Evolutionary conservation across 2,797 vertebrate species (phyloP), one percentile per base, ranked within the genome.

Genomic region (Vespertilio murinus): DNA sequence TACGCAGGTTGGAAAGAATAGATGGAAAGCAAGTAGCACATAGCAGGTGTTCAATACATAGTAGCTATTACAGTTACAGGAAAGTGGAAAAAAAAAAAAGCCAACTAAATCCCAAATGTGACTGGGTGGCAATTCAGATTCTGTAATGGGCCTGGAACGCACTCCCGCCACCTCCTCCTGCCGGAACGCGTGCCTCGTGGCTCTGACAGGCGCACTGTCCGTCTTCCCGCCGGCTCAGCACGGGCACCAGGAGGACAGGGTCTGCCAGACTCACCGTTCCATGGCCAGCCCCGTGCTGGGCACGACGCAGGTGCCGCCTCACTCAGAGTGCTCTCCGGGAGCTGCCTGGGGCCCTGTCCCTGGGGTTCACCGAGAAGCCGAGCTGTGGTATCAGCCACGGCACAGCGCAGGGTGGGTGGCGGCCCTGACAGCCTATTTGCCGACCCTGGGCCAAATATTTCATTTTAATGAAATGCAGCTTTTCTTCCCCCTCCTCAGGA

Each of bases 321-420:
- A 23, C 3, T 8, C 23, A 1, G 33, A 22, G 61, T 54, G 33
- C 64, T 59, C 28, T 6, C 0, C 0, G 0, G 65, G 70, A 4
- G 61, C 82, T 17, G 20, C 49, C 13, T 2, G 45, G 3, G 23
- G 38, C 69, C 47, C 54, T 30, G 30, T 28, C 35, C 54, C 80
- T 17, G 45, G 30, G 70, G 30, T 10, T 88, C 56, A 6, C 8
- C 0, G 30, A 69, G 45, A 2, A 8, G 70, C 2, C 3, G 54
- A 9, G 52, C 6, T 0, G 61, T 23, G 14, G 3, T 0, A 11
- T 13, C 4, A 18, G 88, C 84, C 75, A 3, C 0, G 0, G 73
- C 67, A 25, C 5, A 5, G 18, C 0, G 0, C 8, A 1, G 45
- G n/a, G 25, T 0, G 0, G 5, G 28, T 3, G 13, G 56, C 3